Evolutionary conservation across 2,113 vertebrate genomes (phyloP).

Genomic region (Parotia lawesii): DNA sequence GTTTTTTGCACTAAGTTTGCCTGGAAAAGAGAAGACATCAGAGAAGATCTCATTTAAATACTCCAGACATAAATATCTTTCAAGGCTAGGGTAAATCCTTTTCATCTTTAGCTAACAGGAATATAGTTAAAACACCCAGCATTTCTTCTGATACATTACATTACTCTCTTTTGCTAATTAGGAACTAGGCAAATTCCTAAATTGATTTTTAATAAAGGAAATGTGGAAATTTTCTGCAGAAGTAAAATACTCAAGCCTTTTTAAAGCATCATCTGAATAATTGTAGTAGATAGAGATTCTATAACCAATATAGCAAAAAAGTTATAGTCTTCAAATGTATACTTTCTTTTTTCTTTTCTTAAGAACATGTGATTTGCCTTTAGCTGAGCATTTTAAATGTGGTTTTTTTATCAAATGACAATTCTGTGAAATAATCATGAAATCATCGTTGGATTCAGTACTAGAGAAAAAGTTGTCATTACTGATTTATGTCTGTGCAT

Average conservation of each 20-base stretch:
- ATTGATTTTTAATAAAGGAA: not conserved
- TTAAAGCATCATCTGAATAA: not conserved
- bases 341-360: not conserved
- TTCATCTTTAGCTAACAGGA: not conserved
- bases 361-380: not conserved
- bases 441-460: not conserved
- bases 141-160: not conserved
- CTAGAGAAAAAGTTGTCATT: not conserved
- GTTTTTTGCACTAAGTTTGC: not conserved
- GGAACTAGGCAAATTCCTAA: not conserved
- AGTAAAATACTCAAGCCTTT: not conserved
- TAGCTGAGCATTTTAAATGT: not conserved
- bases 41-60: not conserved
- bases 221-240: not conserved
- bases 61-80: not conserved
- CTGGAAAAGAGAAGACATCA: not conserved
- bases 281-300: not conserved
- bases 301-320: not conserved
- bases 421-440: not conserved
- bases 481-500: not conserved
- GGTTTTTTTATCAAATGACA: not conserved
- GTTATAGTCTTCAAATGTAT: not conserved
- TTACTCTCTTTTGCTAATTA: not conserved
- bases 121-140: not conserved
- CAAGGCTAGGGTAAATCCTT: not conserved